Conservation (phyloP, 92 coral and sea anemone genomes). For the Isaurus tuberculatus region DNA sequence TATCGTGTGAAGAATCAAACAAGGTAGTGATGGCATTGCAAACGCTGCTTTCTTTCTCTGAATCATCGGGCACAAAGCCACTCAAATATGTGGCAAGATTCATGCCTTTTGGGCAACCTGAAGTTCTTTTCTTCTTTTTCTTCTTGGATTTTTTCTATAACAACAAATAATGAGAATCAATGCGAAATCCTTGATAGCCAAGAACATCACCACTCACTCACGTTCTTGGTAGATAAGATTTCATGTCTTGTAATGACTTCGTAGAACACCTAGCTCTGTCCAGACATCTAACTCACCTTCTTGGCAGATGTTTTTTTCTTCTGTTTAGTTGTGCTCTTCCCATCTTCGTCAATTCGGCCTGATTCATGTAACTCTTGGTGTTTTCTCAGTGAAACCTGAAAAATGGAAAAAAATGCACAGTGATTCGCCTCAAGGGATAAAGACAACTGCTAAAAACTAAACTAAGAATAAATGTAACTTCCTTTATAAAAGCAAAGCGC, state of each 20-base stretch:
- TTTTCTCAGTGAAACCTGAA: constrained; percentile 63
- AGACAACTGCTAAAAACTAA: too few relatives aligned
- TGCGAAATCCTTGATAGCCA: background rate
- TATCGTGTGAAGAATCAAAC: background rate
- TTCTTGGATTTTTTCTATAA: constrained; percentile 32
- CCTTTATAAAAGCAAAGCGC: too few relatives aligned
- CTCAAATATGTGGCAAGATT: constrained; percentile 33
- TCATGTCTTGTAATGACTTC: background rate
- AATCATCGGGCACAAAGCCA: constrained; percentile 33
- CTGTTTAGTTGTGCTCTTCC: background rate
- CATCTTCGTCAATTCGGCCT: constrained; percentile 21
- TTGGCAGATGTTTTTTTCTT: constrained; percentile 2
- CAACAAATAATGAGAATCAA: background rate
- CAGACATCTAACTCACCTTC: constrained; percentile 43
- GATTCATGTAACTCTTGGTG: constrained; percentile 63
- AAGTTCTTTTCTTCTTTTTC: constrained; percentile 25
- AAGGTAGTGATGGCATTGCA: background rate
- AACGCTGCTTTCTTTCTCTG: background rate
- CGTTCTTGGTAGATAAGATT: too few relatives aligned
- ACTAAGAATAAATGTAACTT: too few relatives aligned
- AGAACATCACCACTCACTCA: background rate
- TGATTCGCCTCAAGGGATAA: background rate
- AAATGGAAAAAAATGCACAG: background rate
- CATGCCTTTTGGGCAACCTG: constrained; percentile 47
- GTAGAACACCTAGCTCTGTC: background rate